These are phyloP conservation scores for Mastomys natalensis DNA, from an alignment of 2,113 vertebrate genomes.

Conservation along the genomic window DNA sequence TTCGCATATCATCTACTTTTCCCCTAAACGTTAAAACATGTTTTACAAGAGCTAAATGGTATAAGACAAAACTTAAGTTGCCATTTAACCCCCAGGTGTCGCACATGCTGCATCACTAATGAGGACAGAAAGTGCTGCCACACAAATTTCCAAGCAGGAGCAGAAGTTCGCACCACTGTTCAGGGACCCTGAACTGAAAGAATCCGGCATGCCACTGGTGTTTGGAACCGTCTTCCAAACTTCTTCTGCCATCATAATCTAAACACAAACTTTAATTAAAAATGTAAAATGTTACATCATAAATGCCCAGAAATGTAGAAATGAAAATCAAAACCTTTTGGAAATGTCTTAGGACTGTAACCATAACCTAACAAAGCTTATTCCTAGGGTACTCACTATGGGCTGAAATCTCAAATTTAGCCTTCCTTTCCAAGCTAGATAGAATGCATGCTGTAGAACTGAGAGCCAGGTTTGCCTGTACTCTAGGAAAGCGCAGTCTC, in stretches of 20 bases:
- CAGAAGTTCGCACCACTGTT: slow-evolving; percentile 74
- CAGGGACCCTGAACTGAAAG: slow-evolving; percentile 76
- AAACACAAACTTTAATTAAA: slow-evolving; percentile 75
- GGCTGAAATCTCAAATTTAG: slow-evolving; percentile 38
- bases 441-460: slow-evolving; percentile 40
- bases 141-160: slow-evolving; percentile 74
- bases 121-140: slow-evolving; percentile 75
- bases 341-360: slow-evolving; percentile 26
- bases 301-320: slow-evolving; percentile 70
- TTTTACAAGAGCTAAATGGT: slow-evolving; percentile 76
- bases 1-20: slow-evolving; percentile 47
- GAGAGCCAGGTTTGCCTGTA: neutral
- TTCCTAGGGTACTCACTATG: slow-evolving; percentile 24
- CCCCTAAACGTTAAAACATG: neutral
- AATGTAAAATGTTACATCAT: slow-evolving; percentile 68
- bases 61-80: slow-evolving; percentile 74
- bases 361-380: slow-evolving; percentile 54
- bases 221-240: slow-evolving; percentile 72
- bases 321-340: slow-evolving; percentile 56
- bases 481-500: slow-evolving; percentile 19
- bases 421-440: slow-evolving; percentile 66
- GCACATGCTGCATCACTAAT: slow-evolving; percentile 65
- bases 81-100: slow-evolving; percentile 65
- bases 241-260: slow-evolving; percentile 55
- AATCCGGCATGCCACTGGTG: slow-evolving; percentile 40